Conservation (phyloP, 2,888 invertebrate species). For the Melitaea athalia region DNA sequence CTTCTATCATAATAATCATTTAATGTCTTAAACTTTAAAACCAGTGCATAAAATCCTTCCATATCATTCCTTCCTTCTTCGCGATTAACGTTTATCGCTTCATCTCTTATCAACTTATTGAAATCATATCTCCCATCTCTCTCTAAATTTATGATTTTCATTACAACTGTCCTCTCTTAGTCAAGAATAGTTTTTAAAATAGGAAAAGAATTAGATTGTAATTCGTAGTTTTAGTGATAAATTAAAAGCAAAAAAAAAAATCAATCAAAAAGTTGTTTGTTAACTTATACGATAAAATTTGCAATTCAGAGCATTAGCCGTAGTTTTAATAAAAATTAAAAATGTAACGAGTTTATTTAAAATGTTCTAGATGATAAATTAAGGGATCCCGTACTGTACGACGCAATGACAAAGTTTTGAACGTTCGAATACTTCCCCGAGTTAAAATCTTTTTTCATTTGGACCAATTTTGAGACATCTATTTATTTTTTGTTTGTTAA, state of each 20-base stretch:
- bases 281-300: conserved; percentile 78
- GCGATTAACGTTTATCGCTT: conserved; percentile 33
- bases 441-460: conserved; percentile 8
- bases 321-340: conserved; percentile 67
- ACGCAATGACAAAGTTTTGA: conserved; percentile 56
- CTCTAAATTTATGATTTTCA: conserved; percentile 46
- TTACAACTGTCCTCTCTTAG: conserved; percentile 62
- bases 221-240: conserved; percentile 64
- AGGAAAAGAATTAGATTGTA: conserved; percentile 63
- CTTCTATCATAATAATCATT: conserved; percentile 22
- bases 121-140: conserved; percentile 49
- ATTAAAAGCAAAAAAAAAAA: conserved; percentile 57
- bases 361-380: conserved; percentile 59
- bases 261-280: conserved; percentile 73
- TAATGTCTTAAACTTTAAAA: conserved; percentile 43
- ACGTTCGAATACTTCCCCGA: conserved; percentile 20
- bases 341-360: conserved; percentile 67
- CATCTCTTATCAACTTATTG: conserved; percentile 23
- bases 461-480: conserved; percentile 46
- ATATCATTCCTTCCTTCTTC: conserved; percentile 30
- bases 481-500: conserved; percentile 43
- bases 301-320: conserved; percentile 81
- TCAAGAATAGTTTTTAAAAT: conserved; percentile 64
- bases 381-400: conserved; percentile 45
- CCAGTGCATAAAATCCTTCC: conserved; percentile 26